These are phyloP conservation scores for Spodoptera littoralis DNA, from an alignment of 2,888 invertebrate species.

Conservation along the genomic window DNA sequence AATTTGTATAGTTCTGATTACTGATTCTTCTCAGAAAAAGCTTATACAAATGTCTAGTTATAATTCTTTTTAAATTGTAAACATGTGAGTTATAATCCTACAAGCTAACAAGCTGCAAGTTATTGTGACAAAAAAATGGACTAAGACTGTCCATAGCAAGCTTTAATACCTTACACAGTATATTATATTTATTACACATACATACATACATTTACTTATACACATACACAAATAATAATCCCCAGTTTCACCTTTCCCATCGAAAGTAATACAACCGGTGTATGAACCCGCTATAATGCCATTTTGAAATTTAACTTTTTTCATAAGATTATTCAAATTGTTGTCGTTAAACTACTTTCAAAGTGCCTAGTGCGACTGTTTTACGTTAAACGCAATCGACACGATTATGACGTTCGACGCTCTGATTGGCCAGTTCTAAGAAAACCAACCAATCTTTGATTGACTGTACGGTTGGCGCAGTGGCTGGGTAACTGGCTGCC, in stretches of 20 bases:
- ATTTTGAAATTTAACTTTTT: slow-evolving; percentile 45
- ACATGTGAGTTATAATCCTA: too few species aligned
- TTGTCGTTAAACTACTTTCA: slow-evolving; percentile 58
- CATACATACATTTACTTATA: background rate
- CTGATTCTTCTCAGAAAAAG: too few species aligned
- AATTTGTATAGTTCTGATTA: too few species aligned
- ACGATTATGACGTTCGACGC: background rate
- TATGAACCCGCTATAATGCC: slow-evolving; percentile 17
- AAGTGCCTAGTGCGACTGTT: slow-evolving; percentile 25
- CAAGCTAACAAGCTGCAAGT: too few species aligned
- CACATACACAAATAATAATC: background rate
- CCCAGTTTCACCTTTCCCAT: slow-evolving; percentile 22
- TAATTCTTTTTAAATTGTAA: too few species aligned
- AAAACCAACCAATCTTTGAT: too few species aligned
- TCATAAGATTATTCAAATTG: slow-evolving; percentile 60
- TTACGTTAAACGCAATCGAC: slow-evolving; percentile 7
- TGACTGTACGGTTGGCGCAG: too few species aligned
- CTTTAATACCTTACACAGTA: background rate
- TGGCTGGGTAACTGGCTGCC: too few species aligned
- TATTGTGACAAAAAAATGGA: too few species aligned
- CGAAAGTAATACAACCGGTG: slow-evolving; percentile 27
- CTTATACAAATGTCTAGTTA: too few species aligned
- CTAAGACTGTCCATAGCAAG: too few species aligned
- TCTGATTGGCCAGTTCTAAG: too few species aligned
- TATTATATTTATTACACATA: background rate